Evolutionary conservation across 2,888 invertebrate genomes (phyloP).

Genomic region (Baronia brevicornis): DNA sequence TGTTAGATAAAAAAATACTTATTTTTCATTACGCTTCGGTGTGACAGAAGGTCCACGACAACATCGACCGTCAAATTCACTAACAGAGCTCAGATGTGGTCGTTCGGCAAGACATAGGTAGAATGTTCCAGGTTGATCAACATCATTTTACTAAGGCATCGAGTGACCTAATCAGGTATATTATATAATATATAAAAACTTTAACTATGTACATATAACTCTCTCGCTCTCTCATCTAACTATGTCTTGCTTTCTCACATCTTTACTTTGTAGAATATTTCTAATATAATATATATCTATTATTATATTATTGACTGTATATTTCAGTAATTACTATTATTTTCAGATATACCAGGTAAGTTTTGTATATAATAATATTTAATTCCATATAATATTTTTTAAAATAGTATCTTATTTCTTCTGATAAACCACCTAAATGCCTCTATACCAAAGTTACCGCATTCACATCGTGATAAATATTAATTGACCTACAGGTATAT

Average conservation of each 20-base stretch:
- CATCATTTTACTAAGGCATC: slow-evolving; percentile 16
- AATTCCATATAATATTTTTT: neutral
- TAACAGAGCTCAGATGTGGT: slow-evolving; percentile 71
- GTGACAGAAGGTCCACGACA: slow-evolving; percentile 24
- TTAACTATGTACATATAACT: slow-evolving; percentile 34
- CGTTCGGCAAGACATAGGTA: slow-evolving; percentile 70
- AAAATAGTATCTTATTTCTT: neutral
- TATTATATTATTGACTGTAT: slow-evolving; percentile 17
- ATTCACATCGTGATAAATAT: too few relatives aligned
- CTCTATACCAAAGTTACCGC: too few relatives aligned
- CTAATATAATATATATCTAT: slow-evolving; percentile 18
- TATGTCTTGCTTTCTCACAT: slow-evolving; percentile 74
- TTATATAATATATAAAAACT: slow-evolving; percentile 22
- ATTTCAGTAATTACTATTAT: slow-evolving; percentile 9
- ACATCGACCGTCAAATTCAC: slow-evolving; percentile 27
- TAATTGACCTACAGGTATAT: too few relatives aligned
- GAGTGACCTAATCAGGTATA: slow-evolving; percentile 50
- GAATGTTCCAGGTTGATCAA: slow-evolving; percentile 25
- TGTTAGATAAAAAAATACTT: neutral
- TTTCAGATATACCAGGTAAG: slow-evolving; percentile 10
- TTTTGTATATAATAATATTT: neutral
- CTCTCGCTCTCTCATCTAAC: slow-evolving; percentile 57
- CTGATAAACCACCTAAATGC: neutral
- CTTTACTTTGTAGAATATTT: slow-evolving; percentile 23
- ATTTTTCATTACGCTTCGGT: slow-evolving; percentile 35